These are phyloP conservation scores for Cryptotermes secundus DNA, from an alignment of 1,140 invertebrate genomes.

Conservation along the genomic window DNA sequence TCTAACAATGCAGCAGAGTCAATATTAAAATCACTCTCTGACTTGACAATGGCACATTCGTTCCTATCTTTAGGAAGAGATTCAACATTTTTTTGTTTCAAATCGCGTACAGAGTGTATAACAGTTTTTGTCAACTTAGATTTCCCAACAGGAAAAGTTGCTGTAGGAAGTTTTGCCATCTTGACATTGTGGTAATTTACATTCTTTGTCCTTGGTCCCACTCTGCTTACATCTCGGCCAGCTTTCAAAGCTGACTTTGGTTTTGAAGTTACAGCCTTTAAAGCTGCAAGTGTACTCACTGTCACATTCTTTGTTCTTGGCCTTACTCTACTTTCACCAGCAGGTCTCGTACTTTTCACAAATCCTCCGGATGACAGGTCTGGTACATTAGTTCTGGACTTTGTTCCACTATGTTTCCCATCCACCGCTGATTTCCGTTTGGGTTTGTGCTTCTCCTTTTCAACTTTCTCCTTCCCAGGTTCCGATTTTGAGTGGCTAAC, in stretches of 20 bases:
- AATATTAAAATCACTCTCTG: constrained; percentile 12
- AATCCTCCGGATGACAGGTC: constrained; percentile 49
- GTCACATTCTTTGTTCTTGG: constrained; percentile 38
- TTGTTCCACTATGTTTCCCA: constrained; percentile 43
- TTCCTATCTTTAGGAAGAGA: constrained; percentile 41
- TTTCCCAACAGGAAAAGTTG: constrained; percentile 48
- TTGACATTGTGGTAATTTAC: constrained; percentile 61
- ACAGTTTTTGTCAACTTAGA: constrained; percentile 35
- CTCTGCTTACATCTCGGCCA: constrained; percentile 51
- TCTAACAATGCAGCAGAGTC: neutral
- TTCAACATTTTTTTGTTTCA: constrained; percentile 45
- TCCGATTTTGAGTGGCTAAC: constrained; percentile 46
- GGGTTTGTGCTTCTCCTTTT: constrained; percentile 35
- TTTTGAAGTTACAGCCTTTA: constrained; percentile 34
- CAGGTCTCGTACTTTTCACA: constrained; percentile 39
- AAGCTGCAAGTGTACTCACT: constrained; percentile 42
- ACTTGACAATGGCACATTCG: constrained; percentile 43
- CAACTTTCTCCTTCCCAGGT: constrained; percentile 45
- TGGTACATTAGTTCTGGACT: constrained; percentile 56
- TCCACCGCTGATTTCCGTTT: constrained; percentile 39
- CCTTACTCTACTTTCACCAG: constrained; percentile 23
- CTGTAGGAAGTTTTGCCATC: constrained; percentile 48
- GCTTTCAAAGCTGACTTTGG: constrained; percentile 40
- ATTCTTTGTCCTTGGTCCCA: constrained; percentile 61
- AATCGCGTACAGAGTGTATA: constrained; percentile 43